A percentile compares a stretch with the other conserved stretches of the same genome.
Evolutionary conservation across 2,888 invertebrate genomes (phyloP).

Genomic region (Eurytoma californica): DNA sequence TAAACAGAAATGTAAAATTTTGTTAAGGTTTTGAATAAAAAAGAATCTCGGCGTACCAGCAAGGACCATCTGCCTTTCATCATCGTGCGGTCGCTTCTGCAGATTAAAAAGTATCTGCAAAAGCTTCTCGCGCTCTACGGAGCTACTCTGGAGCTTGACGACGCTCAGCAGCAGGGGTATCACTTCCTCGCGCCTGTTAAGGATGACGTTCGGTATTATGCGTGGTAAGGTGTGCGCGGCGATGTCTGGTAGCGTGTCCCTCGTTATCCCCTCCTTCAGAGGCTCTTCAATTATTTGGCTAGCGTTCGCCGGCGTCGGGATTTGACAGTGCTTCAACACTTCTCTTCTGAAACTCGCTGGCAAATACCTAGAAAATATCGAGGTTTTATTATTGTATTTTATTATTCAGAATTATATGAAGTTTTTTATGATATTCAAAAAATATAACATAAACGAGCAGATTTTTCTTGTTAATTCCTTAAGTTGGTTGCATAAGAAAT

Average conservation of each 20-base stretch:
- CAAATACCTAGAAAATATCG: slow-evolving; percentile 72
- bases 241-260: slow-evolving; percentile 76
- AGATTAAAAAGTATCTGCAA: slow-evolving; percentile 83
- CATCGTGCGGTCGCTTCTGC: slow-evolving; percentile 82
- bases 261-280: slow-evolving; percentile 70
- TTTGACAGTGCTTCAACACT: slow-evolving; percentile 76
- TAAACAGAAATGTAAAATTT: not conserved
- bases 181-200: slow-evolving; percentile 83
- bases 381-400: not conserved
- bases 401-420: no score
- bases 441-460: no score
- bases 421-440: no score
- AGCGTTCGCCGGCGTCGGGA: slow-evolving; percentile 71
- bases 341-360: slow-evolving; percentile 77
- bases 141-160: slow-evolving; percentile 79
- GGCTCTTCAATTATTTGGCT: slow-evolving; percentile 71
- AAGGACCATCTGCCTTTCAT: slow-evolving; percentile 79
- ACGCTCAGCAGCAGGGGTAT: slow-evolving; percentile 81
- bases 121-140: slow-evolving; percentile 79
- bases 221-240: slow-evolving; percentile 78
- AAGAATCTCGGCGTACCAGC: slow-evolving; percentile 71
- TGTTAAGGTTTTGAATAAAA: not conserved
- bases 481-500: not conserved
- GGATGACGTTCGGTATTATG: slow-evolving; percentile 82
- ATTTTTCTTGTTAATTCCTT: no score